phyloP scores from a whole-genome alignment of 2,113 vertebrate genomes.

The Mystacornis crossleyi region DNA sequence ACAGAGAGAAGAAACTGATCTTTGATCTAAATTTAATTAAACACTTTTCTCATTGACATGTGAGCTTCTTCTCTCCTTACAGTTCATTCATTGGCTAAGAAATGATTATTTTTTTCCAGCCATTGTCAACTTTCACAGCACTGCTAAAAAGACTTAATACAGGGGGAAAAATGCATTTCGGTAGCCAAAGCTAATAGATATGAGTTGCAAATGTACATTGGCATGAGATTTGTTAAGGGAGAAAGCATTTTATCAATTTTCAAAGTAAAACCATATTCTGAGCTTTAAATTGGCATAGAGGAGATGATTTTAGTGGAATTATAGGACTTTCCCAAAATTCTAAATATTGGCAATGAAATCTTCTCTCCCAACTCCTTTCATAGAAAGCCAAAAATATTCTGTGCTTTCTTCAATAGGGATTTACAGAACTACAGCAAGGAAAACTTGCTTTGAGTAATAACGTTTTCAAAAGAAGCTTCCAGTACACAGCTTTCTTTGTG shows the following conservation, averaged over 20 bases:
- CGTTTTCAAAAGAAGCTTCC: not conserved
- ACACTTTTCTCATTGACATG: not conserved
- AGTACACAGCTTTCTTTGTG: not conserved
- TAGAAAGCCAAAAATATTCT: not conserved
- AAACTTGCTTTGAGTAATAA: not conserved
- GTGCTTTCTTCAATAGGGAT: not conserved
- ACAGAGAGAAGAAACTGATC: not conserved
- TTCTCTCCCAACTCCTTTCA: not conserved
- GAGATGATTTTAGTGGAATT: not conserved
- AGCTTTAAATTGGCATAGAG: not conserved
- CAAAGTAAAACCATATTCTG: not conserved
- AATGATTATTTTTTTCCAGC: not conserved
- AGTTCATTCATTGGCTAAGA: not conserved
- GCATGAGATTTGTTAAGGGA: not conserved
- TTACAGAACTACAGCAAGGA: not conserved
- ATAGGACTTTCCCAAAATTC: not conserved
- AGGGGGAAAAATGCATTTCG: not conserved
- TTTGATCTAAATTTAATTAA: slow-evolving; percentile 49
- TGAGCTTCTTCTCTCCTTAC: not conserved
- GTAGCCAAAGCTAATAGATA: not conserved
- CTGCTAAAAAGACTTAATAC: not conserved
- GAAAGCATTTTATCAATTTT: not conserved
- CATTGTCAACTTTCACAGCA: not conserved
- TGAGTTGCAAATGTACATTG: not conserved
- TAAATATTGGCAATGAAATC: not conserved